Base-by-base conservation (phyloP, 2,888 invertebrate genomes). In the Acleris literana region DNA sequence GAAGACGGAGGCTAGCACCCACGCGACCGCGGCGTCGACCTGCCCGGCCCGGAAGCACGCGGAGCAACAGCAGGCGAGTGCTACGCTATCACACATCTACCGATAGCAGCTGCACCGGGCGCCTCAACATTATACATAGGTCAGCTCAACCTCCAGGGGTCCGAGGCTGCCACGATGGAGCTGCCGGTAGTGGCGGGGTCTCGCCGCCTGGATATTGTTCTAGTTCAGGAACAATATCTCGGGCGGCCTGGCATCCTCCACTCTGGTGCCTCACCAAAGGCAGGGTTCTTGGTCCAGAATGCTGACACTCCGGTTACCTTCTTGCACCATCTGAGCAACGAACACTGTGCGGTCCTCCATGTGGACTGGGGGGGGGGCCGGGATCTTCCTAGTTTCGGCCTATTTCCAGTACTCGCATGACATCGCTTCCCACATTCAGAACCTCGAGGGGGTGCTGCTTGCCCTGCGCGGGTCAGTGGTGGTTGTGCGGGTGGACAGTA, bases 1-100 rank as follows among this genome's bases (percentile, higher is more conserved):
- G 71, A 64, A 0, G 59, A 71, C 0, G 6, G 4, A 0, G 6
- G 22, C 0, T 0, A 9, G 0, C 3, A 3, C 33, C 1, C 78
- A 78, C 63, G 4, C 17, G 0, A 78, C 77, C 0, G 70, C 69
- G 0, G 56, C 74, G 0, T 0, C 51, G 0, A 51, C 63, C 5
- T 77, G 76, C 58, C 76, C 76, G 0, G 76, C 74, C 0, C 44
- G 75, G 0, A 0, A 5, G 0, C 44, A 73, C 18, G 78, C 78
- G 0, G 76, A 75, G 22, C 46, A 63, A 13, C 44, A 64, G 18
- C 51, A 63, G 0, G 59, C 70, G 0, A n/a, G 3, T 0, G n/a
- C 11, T 0, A 68, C 62, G 0, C 49, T 68, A 72, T 1, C 11
- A 0, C 33, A 9, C 11, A 13, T 9, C 0, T 9, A 3, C 0